These are phyloP conservation scores for Melinopterus prodromus DNA, from an alignment of 2,888 invertebrate species.

Conservation along the genomic window DNA sequence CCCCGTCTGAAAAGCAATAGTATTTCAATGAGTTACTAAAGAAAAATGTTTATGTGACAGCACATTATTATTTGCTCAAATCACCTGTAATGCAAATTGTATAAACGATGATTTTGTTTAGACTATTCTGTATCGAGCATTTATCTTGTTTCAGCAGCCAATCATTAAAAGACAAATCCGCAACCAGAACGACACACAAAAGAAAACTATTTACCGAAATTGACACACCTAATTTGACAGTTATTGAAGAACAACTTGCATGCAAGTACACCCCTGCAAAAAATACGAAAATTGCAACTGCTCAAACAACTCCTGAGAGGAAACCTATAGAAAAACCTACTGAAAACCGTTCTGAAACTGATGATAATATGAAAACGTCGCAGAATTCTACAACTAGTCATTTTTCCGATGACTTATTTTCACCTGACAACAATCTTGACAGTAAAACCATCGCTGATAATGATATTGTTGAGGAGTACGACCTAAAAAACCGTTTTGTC, in stretches of 20 bases:
- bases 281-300: background rate
- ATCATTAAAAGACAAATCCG: background rate
- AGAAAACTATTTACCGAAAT: conserved; percentile 46
- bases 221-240: conserved; percentile 37
- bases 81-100: no score
- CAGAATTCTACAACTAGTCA: conserved; percentile 18
- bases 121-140: background rate
- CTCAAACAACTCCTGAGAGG: background rate
- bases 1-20: no score
- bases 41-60: no score
- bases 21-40: no score
- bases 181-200: conserved; percentile 37
- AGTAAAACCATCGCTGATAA: background rate
- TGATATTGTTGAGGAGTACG: conserved; percentile 48
- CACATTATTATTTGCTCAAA: no score
- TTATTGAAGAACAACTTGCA: conserved; percentile 45
- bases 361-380: conserved; percentile 8
- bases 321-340: background rate
- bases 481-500: conserved; percentile 46
- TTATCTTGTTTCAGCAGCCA: background rate
- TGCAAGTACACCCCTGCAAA: conserved; percentile 40
- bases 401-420: conserved; percentile 35
- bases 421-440: conserved; percentile 31
- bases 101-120: background rate
- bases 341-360: background rate